Evolutionary conservation across 2,797 vertebrate species (phyloP).

Genomic region (Lithobates sylvaticus): DNA sequence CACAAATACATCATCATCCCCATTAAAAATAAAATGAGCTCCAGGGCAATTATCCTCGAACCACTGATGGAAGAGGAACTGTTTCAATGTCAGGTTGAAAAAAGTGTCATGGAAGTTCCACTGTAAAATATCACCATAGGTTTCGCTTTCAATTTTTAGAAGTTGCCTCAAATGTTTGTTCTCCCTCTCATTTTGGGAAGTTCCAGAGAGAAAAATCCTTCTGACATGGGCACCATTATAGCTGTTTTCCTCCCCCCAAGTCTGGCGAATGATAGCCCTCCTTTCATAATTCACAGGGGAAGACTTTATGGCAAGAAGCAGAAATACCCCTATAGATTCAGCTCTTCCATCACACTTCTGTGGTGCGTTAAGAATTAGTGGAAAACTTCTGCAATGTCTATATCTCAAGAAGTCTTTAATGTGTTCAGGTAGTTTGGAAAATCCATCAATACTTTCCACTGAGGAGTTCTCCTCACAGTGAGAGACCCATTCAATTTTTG

Average conservation of each 20-base stretch:
- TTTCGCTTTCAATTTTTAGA: constrained; percentile 76
- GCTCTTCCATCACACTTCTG: constrained; percentile 76
- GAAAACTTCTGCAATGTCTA: constrained; percentile 80
- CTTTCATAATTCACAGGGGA: constrained; percentile 81
- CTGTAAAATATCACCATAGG: constrained; percentile 81
- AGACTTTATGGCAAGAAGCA: constrained; percentile 86
- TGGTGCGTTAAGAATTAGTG: constrained; percentile 71
- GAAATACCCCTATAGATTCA: constrained; percentile 73
- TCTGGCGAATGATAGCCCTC: constrained; percentile 82
- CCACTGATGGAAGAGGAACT: constrained; percentile 87
- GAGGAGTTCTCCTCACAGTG: constrained; percentile 71
- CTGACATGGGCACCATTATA: constrained; percentile 71
- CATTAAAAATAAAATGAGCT: constrained; percentile 80
- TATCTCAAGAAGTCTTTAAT: constrained; percentile 80
- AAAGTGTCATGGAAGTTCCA: constrained; percentile 86
- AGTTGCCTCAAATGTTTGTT: constrained; percentile 74
- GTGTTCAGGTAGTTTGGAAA: constrained; percentile 68
- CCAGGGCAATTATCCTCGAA: constrained; percentile 74
- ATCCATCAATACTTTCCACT: constrained; percentile 65
- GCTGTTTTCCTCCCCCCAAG: constrained; percentile 81
- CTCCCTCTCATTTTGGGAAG: neutral
- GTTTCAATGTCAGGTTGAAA: constrained; percentile 90
- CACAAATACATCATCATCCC: constrained; percentile 85
- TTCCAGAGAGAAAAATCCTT: constrained; percentile 81
- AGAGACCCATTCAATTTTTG: fast-evolving